Base-by-base conservation (phyloP, 1,140 invertebrate genomes). In the Mesaphorura yosii region DNA sequence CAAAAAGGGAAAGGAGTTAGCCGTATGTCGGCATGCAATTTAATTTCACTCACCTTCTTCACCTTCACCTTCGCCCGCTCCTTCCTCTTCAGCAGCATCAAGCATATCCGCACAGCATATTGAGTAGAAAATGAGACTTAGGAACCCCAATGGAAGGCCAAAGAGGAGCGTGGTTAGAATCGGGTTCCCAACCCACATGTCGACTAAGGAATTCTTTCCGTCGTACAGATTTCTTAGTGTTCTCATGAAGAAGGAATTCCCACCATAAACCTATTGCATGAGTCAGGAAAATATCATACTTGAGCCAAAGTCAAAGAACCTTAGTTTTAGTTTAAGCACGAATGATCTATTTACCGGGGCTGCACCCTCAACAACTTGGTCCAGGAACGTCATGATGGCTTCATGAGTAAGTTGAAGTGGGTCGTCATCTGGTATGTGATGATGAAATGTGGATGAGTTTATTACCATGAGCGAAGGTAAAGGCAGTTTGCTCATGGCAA, bases 21-120 rank as follows among this genome's bases (percentile, higher is more conserved):
- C n/a, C n/a, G n/a, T n/a, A n/a, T 22, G 29, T 7, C 29, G 19
- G 29, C 25, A 46, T 10, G 7, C 7, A 46, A 25, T 7, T 46
- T 19, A 28, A 46, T 19, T 46, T 34, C 20, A 27, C 46, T 58
- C 58, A 55, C 51, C 76, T 52, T 78, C 76, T n/a, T n/a, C n/a
- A n/a, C n/a, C n/a, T n/a, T n/a, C n/a, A n/a, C n/a, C n/a, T n/a
- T 34, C 31, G n/a, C n/a, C 31, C n/a, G n/a, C 31, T 34, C 31
- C 10, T 58, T 86, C 84, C 40, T 90, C 87, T 19, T 91, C 88
- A 58, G 84, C 80, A n/a, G 87, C 86, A 68, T 93, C 90, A 60
- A 93, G 74, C 64, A 94, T 88, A 71, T 95, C 89, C 22, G 87
- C 81, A 70, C 89, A 95, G 68, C 87, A 95, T 57, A 90, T 84